Base-by-base conservation (phyloP, 2,888 invertebrate species). In the Idaea straminata region DNA sequence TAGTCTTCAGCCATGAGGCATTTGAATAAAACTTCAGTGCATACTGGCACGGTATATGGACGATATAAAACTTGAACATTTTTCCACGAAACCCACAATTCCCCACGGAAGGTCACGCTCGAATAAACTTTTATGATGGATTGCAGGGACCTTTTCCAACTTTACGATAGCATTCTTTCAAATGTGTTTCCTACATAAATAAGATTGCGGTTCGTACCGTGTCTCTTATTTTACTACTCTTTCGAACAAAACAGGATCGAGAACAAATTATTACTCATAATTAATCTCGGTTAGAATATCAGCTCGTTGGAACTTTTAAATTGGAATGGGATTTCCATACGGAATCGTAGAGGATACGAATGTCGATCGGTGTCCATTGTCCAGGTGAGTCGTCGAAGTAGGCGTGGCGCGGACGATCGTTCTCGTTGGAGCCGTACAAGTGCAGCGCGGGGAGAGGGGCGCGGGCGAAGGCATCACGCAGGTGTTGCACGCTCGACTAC, bases 351-450 rank as follows among this genome's bases (percentile, higher is more conserved):
- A 61, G 34, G n/a, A n/a, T n/a, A n/a, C n/a, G n/a, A n/a, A n/a
- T n/a, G n/a, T n/a, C 35, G 35, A n/a, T 13, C 35, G 10, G 7
- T 58, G 34, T 59, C 59, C 34, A 59, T 59, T 59, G 59, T 59
- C 61, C 34, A 61, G 61, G 65, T 58, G 60, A 60, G 64, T 63
- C 64, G 65, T 68, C 71, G 74, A 75, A 70, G 85, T 82, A 83
- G 89, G 88, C 87, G 87, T 84, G 87, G 83, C 85, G 81, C 82
- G 82, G 78, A 82, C 74, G 65, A 59, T 71, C 69, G 74, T 73
- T 74, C 77, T 77, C 77, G 75, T 74, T 79, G 87, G 85, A 89
- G 88, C 92, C 92, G 86, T 88, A 88, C 92, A 90, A 91, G 89
- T 91, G 91, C 88, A 83, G 71, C 75, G 72, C 13, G 73, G 38